Evolutionary conservation across 1,140 invertebrate genomes (phyloP).

Genomic region (Rhopalosiphum maidis): DNA sequence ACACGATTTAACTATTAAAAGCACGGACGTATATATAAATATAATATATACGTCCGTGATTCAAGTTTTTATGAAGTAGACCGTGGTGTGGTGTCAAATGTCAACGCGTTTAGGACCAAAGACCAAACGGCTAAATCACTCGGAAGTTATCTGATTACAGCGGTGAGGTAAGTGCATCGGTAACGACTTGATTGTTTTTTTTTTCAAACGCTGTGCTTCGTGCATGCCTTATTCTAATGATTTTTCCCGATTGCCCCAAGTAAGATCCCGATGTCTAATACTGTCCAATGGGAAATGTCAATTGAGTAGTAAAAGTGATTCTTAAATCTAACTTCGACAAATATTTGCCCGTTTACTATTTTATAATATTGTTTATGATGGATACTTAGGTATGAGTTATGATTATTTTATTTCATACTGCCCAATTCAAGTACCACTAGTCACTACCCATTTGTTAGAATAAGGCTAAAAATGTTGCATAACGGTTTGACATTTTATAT

Average conservation of each 20-base stretch:
- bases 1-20: background rate
- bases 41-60: too few species aligned
- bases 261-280: background rate
- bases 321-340: background rate
- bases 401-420: too few species aligned
- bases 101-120: background rate
- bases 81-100: too few species aligned
- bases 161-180: too few species aligned
- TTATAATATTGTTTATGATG: background rate
- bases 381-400: background rate
- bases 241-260: background rate
- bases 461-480: background rate
- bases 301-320: too few species aligned
- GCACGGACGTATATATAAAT: too few species aligned
- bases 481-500: background rate
- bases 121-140: background rate
- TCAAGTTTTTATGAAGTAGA: too few species aligned
- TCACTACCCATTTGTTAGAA: background rate
- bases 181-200: background rate
- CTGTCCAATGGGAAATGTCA: background rate
- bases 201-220: background rate
- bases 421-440: too few species aligned
- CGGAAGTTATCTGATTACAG: background rate
- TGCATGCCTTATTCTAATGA: background rate
- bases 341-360: background rate